Conservation (phyloP, 2,888 invertebrate genomes). For the Apoderus coryli region DNA sequence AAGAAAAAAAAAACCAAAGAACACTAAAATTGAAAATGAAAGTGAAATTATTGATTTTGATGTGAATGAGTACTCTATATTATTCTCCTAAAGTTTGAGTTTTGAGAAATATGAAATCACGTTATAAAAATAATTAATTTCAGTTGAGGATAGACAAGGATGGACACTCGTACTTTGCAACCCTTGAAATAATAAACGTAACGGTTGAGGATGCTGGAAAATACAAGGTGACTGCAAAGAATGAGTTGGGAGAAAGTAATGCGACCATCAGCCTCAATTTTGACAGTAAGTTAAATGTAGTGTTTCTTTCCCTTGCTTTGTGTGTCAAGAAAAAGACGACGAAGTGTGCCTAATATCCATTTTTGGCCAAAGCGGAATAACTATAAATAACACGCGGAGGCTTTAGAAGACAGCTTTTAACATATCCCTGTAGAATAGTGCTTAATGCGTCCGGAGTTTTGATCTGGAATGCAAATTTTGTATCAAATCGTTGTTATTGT, state of each 20-base stretch:
- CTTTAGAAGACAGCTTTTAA: slow-evolving; percentile 17
- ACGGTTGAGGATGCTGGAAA: slow-evolving; percentile 96
- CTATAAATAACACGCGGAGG: slow-evolving; percentile 16
- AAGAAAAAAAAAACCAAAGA: too few relatives aligned
- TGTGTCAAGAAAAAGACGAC: slow-evolving; percentile 13
- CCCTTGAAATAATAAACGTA: slow-evolving; percentile 84
- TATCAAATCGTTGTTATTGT: slow-evolving; percentile 10
- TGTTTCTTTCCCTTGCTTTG: slow-evolving; percentile 23
- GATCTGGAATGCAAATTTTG: too few relatives aligned
- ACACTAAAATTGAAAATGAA: too few relatives aligned
- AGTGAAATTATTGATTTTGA: too few relatives aligned
- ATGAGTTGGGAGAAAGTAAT: slow-evolving; percentile 94
- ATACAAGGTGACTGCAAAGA: slow-evolving; percentile 93
- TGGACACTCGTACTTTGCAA: slow-evolving; percentile 85
- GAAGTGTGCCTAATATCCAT: slow-evolving; percentile 14
- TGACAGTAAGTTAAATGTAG: slow-evolving; percentile 71
- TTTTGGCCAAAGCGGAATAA: slow-evolving; percentile 12
- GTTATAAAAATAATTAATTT: too few relatives aligned
- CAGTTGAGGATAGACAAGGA: slow-evolving; percentile 82
- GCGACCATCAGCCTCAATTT: slow-evolving; percentile 95
- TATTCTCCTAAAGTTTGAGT: too few relatives aligned
- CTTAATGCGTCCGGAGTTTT: too few relatives aligned
- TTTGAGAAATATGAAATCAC: too few relatives aligned
- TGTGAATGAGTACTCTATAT: too few relatives aligned
- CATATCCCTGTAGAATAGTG: slow-evolving; percentile 14